phyloP scores from a whole-genome alignment of 2,888 invertebrate species.

The Diarsia mendica region DNA sequence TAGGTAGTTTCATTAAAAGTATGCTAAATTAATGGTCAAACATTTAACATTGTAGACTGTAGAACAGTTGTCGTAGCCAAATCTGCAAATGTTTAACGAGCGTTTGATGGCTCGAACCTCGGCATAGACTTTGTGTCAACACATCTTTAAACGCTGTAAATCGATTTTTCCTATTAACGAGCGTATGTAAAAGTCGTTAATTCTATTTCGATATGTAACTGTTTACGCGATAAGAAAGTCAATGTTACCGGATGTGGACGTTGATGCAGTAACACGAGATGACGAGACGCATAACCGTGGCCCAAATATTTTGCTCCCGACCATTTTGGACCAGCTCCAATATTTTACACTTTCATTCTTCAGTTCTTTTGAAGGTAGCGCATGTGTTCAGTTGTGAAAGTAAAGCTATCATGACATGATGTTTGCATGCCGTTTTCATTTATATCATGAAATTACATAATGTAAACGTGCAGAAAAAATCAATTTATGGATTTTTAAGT shows the following conservation, averaged over 20 bases:
- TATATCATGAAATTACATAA: conserved; percentile 71
- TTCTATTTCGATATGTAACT: conserved; percentile 80
- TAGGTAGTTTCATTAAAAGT: conserved; percentile 25
- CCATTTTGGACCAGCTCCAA: conserved; percentile 86
- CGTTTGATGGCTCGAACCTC: conserved; percentile 25
- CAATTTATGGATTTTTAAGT: conserved; percentile 66
- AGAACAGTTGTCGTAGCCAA: conserved; percentile 40
- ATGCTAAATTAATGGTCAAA: conserved; percentile 45
- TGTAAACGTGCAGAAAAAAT: conserved; percentile 60
- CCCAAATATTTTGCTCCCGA: conserved; percentile 85
- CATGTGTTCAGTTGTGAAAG: conserved; percentile 60
- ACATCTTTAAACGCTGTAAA: conserved; percentile 42
- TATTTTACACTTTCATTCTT: conserved; percentile 83
- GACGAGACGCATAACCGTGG: conserved; percentile 85
- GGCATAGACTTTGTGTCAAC: conserved; percentile 27
- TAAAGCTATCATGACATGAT: conserved; percentile 51
- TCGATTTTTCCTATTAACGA: conserved; percentile 69
- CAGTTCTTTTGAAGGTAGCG: conserved; percentile 72
- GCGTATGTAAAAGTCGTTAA: conserved; percentile 72
- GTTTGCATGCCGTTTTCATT: conserved; percentile 42
- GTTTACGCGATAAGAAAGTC: conserved; percentile 87
- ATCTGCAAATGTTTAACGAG: conserved; percentile 54
- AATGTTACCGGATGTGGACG: conserved; percentile 88
- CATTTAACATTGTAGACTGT: conserved; percentile 28
- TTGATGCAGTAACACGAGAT: conserved; percentile 83